Percentiles rank a stretch among this genome's conserved stretches.
Conservation (phyloP, 2,113 vertebrate species). For the Accipiter virgatus region DNA sequence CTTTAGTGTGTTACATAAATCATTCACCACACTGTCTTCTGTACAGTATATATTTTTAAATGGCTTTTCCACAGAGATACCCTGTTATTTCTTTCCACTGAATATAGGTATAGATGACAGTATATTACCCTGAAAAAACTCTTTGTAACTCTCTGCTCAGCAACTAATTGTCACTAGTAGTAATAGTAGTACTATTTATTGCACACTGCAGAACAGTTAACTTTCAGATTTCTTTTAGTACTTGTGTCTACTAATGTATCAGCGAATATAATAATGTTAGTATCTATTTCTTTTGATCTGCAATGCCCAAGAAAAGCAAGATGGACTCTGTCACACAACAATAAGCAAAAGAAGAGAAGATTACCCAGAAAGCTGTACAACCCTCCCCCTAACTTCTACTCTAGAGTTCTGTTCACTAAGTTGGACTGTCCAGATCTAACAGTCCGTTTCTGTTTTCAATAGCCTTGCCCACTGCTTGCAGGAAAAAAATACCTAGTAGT, state of each 20-base stretch:
- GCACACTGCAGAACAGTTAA: not conserved
- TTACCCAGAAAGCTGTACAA: not conserved
- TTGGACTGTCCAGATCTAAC: not conserved
- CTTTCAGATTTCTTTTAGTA: not conserved
- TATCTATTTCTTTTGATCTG: not conserved
- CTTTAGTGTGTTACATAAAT: conserved; percentile 27
- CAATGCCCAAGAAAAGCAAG: not conserved
- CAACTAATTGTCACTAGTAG: not conserved
- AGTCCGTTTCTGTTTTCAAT: not conserved
- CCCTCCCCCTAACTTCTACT: not conserved
- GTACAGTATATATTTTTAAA: not conserved
- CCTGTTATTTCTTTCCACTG: not conserved
- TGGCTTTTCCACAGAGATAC: not conserved
- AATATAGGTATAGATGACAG: not conserved
- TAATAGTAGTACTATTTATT: not conserved
- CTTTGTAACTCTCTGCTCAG: not conserved
- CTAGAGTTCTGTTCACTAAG: not conserved
- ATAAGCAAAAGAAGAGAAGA: not conserved
- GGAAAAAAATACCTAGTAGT: not conserved
- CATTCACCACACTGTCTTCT: conserved; percentile 2
- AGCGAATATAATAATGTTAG: not conserved
- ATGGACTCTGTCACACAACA: not conserved
- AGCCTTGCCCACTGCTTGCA: not conserved
- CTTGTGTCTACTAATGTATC: not conserved
- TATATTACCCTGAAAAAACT: not conserved